Evolutionary conservation across 2,113 vertebrate species (phyloP).

Genomic region (Cryptomyrus ogoouensis): DNA sequence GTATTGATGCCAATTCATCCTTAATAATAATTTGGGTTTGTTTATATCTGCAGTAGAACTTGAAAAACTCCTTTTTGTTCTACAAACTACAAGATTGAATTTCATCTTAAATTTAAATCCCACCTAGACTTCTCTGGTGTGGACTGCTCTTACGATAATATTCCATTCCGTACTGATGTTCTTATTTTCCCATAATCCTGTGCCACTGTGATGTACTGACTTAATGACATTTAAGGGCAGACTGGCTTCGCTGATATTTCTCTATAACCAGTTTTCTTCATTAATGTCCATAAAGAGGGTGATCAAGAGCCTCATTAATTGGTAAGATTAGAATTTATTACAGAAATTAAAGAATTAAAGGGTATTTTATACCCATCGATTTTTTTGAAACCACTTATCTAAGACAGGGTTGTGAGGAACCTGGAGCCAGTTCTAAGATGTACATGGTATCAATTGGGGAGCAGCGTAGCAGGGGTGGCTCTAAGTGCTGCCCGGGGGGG

Average conservation of each 20-base stretch:
- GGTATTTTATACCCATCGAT: not conserved
- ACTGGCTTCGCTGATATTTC: not conserved
- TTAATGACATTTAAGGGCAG: not conserved
- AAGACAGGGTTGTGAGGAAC: not conserved
- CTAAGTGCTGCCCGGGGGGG: not conserved
- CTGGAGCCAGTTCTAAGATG: not conserved
- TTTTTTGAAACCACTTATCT: not conserved
- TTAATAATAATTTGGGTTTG: not conserved
- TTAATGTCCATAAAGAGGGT: not conserved
- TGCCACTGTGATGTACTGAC: not conserved
- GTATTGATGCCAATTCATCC: not conserved
- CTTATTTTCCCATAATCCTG: not conserved
- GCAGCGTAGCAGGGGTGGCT: not conserved
- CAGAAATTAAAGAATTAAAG: not conserved
- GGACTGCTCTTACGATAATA: not conserved
- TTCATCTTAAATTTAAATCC: not conserved
- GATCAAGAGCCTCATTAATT: conserved; percentile 1
- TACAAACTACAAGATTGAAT: not conserved
- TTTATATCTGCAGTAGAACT: not conserved
- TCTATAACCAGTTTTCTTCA: not conserved
- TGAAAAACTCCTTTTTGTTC: not conserved
- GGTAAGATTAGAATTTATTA: not conserved
- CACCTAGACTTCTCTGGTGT: not conserved
- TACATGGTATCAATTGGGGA: not conserved
- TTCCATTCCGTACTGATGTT: not conserved